Evolutionary conservation across 2,113 vertebrate species (phyloP), one percentile per base, ranked within the genome.

Genomic region (Pygoscelis antarcticus): DNA sequence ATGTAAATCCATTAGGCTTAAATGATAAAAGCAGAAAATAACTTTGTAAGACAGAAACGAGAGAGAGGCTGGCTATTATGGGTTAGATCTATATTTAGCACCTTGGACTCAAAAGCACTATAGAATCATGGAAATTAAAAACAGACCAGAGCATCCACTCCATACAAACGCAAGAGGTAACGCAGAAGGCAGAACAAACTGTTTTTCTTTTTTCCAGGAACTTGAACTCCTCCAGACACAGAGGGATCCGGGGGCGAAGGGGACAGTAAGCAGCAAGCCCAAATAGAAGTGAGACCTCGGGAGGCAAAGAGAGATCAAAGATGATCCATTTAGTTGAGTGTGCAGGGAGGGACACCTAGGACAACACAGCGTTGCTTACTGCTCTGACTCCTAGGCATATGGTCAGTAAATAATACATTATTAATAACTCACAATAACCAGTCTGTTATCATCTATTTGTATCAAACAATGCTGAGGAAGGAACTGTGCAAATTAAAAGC

Each of bases 11-110:
- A 95, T 96, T 80, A 89, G 46, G 49, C 29, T 96, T 89, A 96
- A 94, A 97, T 0, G 83, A 92, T 94, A 96, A 95, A 97, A 96
- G 83, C 96, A 96, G 96, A 97, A 94, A 96, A 96, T 57, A 93
- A 88, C 78, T 21, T 88, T 0, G 0, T n/a, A 76, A 69, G 66
- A 69, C 40, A 93, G 74, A 96, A 93, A 90, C 0, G 27, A 95
- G 83, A 95, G 70, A 75, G 47, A 96, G 71, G 34, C 34, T 95
- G 80, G 49, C 66, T 93, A 10, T 95, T 97, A 95, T 10, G 49
- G 46, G 57, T 65, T 96, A 89, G 80, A 46, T 65, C 91, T 96
- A 97, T 96, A 95, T 96, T 96, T 96, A 97, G 97, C 87, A 91
- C 58, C 40, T 83, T 87, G 89, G 93, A 96, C 58, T 89, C 89